Conservation (phyloP, 1,140 invertebrate genomes). For the Goniozus legneri region DNA sequence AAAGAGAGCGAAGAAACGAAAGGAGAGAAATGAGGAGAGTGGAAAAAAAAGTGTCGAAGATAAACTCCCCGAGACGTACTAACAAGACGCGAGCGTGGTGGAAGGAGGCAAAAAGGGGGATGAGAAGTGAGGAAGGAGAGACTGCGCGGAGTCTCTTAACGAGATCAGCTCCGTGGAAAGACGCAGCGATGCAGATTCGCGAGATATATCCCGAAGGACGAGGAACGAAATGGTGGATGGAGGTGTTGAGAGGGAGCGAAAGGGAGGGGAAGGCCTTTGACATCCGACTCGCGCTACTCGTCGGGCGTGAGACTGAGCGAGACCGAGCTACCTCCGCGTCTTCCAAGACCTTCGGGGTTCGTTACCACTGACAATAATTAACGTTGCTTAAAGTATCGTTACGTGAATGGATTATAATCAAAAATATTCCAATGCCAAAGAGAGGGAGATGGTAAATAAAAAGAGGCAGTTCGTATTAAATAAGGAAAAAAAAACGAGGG, state of each 20-base stretch:
- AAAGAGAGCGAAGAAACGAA: neutral
- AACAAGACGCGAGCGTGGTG: conserved; percentile 20
- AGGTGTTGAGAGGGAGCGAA: neutral
- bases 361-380: conserved; percentile 40
- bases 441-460: neutral
- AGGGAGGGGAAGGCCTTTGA: neutral
- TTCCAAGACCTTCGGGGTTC: conserved; percentile 34
- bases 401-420: neutral
- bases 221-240: neutral
- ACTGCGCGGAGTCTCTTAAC: conserved; percentile 20
- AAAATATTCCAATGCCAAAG: neutral
- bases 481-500: too few species aligned
- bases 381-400: conserved; percentile 38
- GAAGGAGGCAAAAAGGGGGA: neutral
- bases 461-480: neutral
- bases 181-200: conserved; percentile 26
- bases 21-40: neutral
- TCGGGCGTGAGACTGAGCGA: neutral
- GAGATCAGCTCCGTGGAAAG: conserved; percentile 28
- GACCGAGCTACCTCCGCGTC: conserved; percentile 15
- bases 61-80: conserved; percentile 21
- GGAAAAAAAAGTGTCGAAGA: neutral
- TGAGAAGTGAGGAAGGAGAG: neutral
- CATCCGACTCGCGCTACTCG: too few species aligned
- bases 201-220: conserved; percentile 29